These are phyloP conservation scores for Centropus bengalensis DNA, from an alignment of 2,113 vertebrate genomes.

Conservation along the genomic window DNA sequence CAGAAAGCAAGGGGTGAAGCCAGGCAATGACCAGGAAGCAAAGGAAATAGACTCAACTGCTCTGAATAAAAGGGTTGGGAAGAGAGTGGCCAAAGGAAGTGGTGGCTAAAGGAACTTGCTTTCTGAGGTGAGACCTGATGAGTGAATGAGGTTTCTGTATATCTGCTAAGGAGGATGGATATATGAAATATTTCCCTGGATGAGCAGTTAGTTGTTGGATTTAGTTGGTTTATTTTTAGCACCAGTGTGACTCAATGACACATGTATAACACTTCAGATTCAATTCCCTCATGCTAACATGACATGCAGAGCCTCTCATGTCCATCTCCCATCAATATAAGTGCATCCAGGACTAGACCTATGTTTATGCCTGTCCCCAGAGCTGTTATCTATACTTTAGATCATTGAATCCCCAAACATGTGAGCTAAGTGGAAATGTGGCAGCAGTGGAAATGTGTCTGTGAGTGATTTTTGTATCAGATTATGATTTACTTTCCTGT, in stretches of 20 bases:
- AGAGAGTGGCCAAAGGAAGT: background rate
- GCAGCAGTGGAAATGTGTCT: background rate
- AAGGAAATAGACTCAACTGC: background rate
- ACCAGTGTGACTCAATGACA: background rate
- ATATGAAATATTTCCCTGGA: background rate
- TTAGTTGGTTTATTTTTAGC: background rate
- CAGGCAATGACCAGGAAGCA: constrained; percentile 36
- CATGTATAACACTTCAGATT: background rate
- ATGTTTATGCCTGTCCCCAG: background rate
- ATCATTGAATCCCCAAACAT: background rate
- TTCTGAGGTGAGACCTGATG: background rate
- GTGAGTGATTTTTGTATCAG: background rate
- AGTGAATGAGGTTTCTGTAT: background rate
- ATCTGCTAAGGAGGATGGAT: background rate
- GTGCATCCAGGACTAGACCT: background rate
- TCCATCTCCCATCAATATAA: background rate
- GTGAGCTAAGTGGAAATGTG: background rate
- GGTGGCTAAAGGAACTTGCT: background rate
- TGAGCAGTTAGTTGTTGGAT: background rate
- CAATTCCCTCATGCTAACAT: background rate
- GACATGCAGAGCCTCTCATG: rapidly evolving
- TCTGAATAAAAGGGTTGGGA: background rate
- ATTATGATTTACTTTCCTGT: background rate
- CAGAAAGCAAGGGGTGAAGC: constrained; percentile 41
- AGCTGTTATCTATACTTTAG: background rate